Evolutionary conservation across 2,888 invertebrate species (phyloP), one percentile per base, ranked within the genome.

Genomic region (Harmothoe impar): DNA sequence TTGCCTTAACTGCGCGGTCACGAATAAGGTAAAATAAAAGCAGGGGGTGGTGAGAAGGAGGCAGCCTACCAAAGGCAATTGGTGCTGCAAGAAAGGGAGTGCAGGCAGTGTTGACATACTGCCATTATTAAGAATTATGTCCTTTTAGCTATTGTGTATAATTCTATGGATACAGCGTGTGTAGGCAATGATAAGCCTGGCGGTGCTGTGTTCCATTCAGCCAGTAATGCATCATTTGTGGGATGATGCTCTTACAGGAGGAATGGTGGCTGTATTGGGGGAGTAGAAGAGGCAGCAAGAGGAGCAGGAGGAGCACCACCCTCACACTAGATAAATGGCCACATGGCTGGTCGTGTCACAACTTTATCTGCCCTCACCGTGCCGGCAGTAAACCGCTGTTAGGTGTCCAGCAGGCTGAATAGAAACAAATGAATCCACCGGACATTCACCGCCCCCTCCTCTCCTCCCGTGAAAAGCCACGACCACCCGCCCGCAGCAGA

Each of bases 341-440:
- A 7, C 43, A 7, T 43, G 10, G 78, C 31, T 62, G 20, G 78
- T 7, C 51, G 84, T 84, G 84, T 84, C 84, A 84, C 84, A 84
- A 86, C 86, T n/a, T 52, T 86, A 86, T 86, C 54, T 29, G 25
- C 29, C 52, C 54, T 10, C 52, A n/a, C 51, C 86, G 29, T 29
- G 86, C 54, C 86, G 86, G 31, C 86, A 25, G 54, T 86, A 86
- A 86, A 52, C 56, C 33, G 3, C 56, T 56, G 33, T 52, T 86
- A 25, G 23, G 15, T 54, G 86, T 86, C 54, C 31, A 54, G n/a
- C 17, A n/a, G 5, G 29, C 86, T 86, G 54, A 86, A 86, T 86
- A 56, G 54, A 56, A 86, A 86, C 86, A 86, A 86, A 86, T 56
- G 86, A 33, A 86, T 51, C 84, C 43, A 12, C 84, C n/a, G 23